phyloP scores from a whole-genome alignment of 2,888 invertebrate genomes.

The Agrypnus murinus region DNA sequence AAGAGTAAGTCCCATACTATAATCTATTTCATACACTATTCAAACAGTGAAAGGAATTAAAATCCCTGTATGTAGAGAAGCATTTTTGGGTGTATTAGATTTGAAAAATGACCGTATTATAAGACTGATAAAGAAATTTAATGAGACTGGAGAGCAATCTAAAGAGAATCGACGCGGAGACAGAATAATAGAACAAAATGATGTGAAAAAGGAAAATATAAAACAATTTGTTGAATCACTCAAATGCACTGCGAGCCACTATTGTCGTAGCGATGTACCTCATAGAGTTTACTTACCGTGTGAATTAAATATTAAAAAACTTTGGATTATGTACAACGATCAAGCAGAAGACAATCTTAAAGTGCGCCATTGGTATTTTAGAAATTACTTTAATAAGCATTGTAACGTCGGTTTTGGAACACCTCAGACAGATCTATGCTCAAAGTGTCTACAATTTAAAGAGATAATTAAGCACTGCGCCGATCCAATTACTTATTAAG shows the following conservation, averaged over 20 bases:
- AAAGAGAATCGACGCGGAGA: neutral
- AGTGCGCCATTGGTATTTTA: conserved; percentile 21
- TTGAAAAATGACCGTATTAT: conserved; percentile 5
- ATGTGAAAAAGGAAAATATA: neutral
- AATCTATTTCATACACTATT: neutral
- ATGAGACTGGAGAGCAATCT: neutral
- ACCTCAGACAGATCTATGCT: conserved; percentile 41
- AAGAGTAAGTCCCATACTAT: neutral
- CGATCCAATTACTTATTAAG: neutral
- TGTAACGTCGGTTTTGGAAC: conserved; percentile 16
- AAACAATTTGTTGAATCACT: conserved; percentile 9
- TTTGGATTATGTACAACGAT: conserved; percentile 5
- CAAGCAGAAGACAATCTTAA: conserved; percentile 2
- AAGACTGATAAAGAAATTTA: neutral
- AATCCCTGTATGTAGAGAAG: neutral
- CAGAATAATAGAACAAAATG: neutral
- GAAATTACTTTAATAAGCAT: conserved; percentile 17
- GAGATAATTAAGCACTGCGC: conserved; percentile 31
- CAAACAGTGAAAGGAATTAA: neutral
- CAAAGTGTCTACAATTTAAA: conserved; percentile 49
- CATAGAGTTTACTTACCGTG: neutral
- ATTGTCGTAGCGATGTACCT: neutral
- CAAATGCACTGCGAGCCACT: neutral
- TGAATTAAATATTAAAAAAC: conserved; percentile 4
- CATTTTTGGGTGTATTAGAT: neutral